phyloP scores from a whole-genome alignment of 37 sponge, comb jelly and placozoan species.

The Hormiphora californensis region DNA sequence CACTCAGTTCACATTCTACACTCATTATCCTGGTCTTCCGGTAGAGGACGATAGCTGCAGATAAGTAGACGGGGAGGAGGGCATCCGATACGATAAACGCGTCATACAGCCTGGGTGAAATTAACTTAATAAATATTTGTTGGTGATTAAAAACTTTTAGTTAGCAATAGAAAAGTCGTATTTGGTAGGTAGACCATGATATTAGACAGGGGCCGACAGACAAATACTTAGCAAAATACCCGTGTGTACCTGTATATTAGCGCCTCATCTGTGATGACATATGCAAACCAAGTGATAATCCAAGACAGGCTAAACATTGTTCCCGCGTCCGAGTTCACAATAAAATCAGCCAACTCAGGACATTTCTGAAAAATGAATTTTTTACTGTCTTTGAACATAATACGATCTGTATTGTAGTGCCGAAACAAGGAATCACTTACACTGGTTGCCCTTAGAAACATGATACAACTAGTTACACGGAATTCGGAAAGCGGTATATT shows the following conservation, averaged over 20 bases:
- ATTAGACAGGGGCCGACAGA: not conserved
- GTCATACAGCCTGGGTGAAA: slow-evolving; percentile 52
- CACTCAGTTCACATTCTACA: slow-evolving; percentile 47
- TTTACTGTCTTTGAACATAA: no score
- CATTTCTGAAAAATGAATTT: slow-evolving; percentile 25
- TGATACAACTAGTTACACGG: no score
- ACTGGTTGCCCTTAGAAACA: no score
- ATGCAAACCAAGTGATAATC: slow-evolving; percentile 54
- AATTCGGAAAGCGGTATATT: no score
- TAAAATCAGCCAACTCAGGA: slow-evolving; percentile 19
- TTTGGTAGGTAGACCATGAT: no score
- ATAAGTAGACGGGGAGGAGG: slow-evolving; percentile 38
- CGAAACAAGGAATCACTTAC: no score
- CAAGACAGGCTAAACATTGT: slow-evolving; percentile 48
- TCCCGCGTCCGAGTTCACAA: slow-evolving; percentile 5
- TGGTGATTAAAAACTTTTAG: no score
- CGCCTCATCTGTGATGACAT: not conserved
- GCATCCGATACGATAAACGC: not conserved
- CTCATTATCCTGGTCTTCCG: not conserved
- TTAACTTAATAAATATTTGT: no score
- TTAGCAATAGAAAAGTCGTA: no score
- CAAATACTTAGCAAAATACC: not conserved
- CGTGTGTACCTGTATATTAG: slow-evolving; percentile 23
- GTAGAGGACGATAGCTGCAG: slow-evolving; percentile 39
- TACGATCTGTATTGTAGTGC: no score